A percentile compares a stretch with the other conserved stretches of the same genome.
Conservation (phyloP, 2,797 vertebrate genomes). For the Leucoraja ocellata region DNA sequence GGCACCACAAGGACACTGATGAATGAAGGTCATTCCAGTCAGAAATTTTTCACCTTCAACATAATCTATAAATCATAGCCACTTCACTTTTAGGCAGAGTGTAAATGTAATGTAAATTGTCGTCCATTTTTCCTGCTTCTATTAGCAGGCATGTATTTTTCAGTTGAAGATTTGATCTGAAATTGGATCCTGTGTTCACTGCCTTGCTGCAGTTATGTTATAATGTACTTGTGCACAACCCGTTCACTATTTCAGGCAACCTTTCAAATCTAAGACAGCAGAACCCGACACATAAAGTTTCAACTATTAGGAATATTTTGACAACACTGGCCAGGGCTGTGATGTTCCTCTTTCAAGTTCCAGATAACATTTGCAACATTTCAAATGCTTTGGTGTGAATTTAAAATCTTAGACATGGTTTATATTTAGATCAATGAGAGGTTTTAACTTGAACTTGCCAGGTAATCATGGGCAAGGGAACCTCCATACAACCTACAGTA, state of each 20-base stretch:
- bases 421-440: background rate
- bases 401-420: no score
- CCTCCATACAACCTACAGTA: background rate
- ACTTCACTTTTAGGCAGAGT: background rate
- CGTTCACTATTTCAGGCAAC: background rate
- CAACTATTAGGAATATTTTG: background rate
- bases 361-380: no score
- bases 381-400: background rate
- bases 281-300: background rate
- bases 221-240: background rate
- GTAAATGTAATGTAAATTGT: background rate
- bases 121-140: no score
- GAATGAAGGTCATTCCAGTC: background rate
- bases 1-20: background rate
- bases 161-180: background rate
- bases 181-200: background rate
- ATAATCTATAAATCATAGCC: background rate
- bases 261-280: background rate
- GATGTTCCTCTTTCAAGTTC: background rate
- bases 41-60: background rate
- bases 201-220: background rate
- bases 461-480: background rate
- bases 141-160: background rate
- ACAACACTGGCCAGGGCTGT: background rate
- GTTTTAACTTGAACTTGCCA: background rate